A percentile compares a stretch with the other conserved stretches of the same genome.
Conservation (phyloP, 2,113 vertebrate species). For the Oncorhynchus gorbuscha region DNA sequence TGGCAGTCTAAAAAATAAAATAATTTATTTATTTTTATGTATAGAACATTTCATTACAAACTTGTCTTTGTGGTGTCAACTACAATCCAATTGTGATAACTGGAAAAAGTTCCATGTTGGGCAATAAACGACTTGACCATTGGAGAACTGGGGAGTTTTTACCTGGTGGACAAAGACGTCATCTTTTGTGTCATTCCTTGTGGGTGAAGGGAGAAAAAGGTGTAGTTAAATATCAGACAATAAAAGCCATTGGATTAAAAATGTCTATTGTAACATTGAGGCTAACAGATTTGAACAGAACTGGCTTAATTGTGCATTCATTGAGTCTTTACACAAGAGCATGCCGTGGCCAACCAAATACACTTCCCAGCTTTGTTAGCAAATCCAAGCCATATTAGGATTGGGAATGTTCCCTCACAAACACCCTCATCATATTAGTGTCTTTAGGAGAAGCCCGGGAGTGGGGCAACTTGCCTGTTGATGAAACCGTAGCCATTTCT, state of each 20-base stretch:
- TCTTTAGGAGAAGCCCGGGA: neutral
- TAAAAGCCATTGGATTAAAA: neutral
- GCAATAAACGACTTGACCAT: neutral
- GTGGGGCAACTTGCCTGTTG: conserved; percentile 84
- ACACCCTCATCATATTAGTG: conserved; percentile 29
- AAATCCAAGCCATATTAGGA: conserved; percentile 70
- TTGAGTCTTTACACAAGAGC: conserved; percentile 26
- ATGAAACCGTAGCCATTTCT: conserved; percentile 99
- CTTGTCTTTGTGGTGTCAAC: neutral
- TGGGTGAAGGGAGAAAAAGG: neutral
- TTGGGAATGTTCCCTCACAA: conserved; percentile 51
- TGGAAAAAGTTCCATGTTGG: neutral
- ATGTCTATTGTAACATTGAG: neutral
- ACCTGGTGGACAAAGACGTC: conserved; percentile 83
- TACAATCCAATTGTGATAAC: too few relatives aligned
- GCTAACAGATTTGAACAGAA: conserved; percentile 6
- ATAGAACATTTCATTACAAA: neutral
- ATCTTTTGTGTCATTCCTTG: conserved; percentile 80
- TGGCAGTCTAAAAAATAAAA: conserved; percentile 84
- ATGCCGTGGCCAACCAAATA: conserved; percentile 41
- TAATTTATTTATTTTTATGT: too few relatives aligned
- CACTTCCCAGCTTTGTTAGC: conserved; percentile 50
- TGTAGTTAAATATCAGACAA: neutral
- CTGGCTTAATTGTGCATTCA: conserved; percentile 23
- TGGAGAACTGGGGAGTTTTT: neutral